Evolutionary conservation across 2,888 invertebrate genomes (phyloP), one percentile per base, ranked within the genome.

Genomic region (Cryptocheilus praepositus): DNA sequence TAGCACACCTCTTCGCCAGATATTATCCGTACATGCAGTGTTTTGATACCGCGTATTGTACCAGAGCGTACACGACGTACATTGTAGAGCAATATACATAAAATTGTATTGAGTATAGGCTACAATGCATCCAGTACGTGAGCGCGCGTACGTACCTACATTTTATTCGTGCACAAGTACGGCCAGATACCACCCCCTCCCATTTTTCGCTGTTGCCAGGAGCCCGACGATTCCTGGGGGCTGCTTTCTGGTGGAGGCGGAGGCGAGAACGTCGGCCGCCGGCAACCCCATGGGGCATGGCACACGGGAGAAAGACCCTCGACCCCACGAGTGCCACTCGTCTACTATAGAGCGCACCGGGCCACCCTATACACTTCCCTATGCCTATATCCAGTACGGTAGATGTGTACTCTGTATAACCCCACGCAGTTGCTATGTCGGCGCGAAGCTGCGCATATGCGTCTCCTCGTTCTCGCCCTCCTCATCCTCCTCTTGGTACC

Each of bases 321-420:
- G 78, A 79, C 72, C 78, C 77, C 55, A 36, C 43, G 77, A 79
- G 80, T 74, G 69, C 74, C 80, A 80, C 80, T 79, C 80, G 77
- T 77, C 66, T 66, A 64, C 60, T 55, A 64, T 67, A 63, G 63
- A 58, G 67, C 70, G 67, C 59, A 63, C n/a, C 56, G 57, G 25
- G 52, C 58, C 28, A 64, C 45, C 36, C 36, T 36, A 36, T 36
- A 36, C 36, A 36, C 7, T 36, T 36, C 36, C 36, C 3, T 36
- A 7, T 36, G 36, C 36, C 36, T 36, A 36, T 36, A 36, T 36
- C 13, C 36, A 36, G 36, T 36, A 36, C 11, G 36, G 36, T 36
- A 36, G 36, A 36, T 36, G 36, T 36, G 36, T 36, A 36, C 36
- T 36, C 36, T 55, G 36, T 7, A 58, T 45, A 58, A 56, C 56